Evolutionary conservation across 2,797 vertebrate genomes (phyloP).

Genomic region (Salmo trutta): DNA sequence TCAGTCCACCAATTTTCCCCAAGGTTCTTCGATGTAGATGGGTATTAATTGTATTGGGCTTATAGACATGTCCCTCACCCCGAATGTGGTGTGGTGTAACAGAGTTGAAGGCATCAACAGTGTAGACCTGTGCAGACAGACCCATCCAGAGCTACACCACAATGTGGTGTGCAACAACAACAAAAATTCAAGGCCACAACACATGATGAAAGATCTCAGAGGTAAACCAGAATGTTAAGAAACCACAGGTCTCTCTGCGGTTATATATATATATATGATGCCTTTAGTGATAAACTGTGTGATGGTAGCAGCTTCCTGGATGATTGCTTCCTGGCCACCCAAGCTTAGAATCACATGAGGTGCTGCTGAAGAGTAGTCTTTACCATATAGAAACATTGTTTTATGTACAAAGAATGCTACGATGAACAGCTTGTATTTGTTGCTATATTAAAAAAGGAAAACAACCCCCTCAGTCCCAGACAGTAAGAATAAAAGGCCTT

Average conservation of each 20-base stretch:
- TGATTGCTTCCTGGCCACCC: constrained; percentile 14
- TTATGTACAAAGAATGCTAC: too few species aligned
- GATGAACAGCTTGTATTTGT: not conserved
- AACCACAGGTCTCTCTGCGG: constrained; percentile 9
- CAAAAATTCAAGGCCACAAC: constrained; percentile 3
- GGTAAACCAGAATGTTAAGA: not conserved
- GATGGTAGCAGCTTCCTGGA: not conserved
- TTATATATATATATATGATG: too few species aligned
- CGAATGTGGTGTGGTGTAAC: not conserved
- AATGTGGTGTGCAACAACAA: constrained; percentile 22
- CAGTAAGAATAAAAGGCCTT: not conserved
- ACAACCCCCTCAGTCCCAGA: not conserved
- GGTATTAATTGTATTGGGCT: too few species aligned
- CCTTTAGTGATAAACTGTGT: not conserved
- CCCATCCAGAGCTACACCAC: constrained; percentile 4
- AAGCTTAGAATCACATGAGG: constrained; percentile 1
- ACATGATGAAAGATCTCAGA: not conserved
- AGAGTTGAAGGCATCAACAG: not conserved
- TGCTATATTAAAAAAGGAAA: not conserved
- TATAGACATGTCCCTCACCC: too few species aligned
- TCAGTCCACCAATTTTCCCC: not conserved
- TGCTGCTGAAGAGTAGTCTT: not conserved
- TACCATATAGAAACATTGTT: not conserved
- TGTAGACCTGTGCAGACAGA: not conserved
- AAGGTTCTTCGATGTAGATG: not conserved